A percentile compares a stretch with the other conserved stretches of the same genome.
Conservation (phyloP, 2,888 invertebrate genomes). For the Heliconius sara region DNA sequence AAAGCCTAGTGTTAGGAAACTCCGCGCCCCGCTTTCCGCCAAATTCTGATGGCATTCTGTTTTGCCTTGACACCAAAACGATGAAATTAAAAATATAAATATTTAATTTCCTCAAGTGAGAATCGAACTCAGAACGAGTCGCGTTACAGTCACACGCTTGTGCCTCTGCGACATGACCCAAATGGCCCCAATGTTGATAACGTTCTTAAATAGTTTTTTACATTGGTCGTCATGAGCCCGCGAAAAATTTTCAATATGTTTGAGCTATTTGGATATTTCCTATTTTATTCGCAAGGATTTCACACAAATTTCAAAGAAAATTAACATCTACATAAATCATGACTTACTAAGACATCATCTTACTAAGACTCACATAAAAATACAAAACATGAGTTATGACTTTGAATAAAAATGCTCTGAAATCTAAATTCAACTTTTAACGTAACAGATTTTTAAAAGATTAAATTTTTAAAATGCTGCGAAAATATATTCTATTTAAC, state of each 20-base stretch:
- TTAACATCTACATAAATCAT: not conserved
- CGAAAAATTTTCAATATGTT: not conserved
- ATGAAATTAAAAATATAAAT: too few species aligned
- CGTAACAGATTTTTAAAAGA: not conserved
- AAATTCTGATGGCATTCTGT: too few species aligned
- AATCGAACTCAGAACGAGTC: too few species aligned
- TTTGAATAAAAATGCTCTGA: not conserved
- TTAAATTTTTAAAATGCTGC: not conserved
- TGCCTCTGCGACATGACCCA: too few species aligned
- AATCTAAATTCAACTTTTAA: not conserved
- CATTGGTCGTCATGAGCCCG: not conserved
- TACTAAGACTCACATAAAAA: not conserved
- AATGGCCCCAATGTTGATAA: not conserved
- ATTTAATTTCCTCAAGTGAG: too few species aligned
- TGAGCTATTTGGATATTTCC: slow-evolving; percentile 1
- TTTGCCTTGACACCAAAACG: too few species aligned
- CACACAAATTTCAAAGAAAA: not conserved
- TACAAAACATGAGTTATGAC: not conserved
- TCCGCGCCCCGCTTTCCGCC: too few species aligned
- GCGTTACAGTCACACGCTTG: too few species aligned
- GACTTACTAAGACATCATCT: too few species aligned
- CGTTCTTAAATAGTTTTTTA: not conserved
- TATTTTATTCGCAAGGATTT: not conserved
- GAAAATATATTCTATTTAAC: not conserved
- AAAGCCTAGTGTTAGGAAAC: too few species aligned